Conservation (phyloP, 2,888 invertebrate genomes). For the Platerodrilus igneus region DNA sequence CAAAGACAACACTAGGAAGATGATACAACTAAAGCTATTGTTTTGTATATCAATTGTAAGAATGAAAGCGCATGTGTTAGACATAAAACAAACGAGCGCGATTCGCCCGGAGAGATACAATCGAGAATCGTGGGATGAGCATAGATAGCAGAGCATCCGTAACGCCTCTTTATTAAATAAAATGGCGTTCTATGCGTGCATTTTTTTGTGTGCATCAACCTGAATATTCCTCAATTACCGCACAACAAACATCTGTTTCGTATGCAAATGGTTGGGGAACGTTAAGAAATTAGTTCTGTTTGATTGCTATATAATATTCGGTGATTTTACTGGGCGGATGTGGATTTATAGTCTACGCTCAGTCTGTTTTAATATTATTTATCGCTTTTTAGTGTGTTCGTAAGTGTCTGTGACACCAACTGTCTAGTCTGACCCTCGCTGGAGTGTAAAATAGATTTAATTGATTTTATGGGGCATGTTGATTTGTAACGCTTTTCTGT, state of each 20-base stretch:
- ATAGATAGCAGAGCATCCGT: conserved; percentile 32
- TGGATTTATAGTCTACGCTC: too few species aligned
- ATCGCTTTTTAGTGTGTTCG: too few species aligned
- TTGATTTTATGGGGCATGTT: too few species aligned
- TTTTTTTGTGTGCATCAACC: conserved; percentile 1
- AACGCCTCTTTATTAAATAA: conserved; percentile 25
- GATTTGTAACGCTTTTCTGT: too few species aligned
- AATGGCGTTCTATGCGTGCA: conserved; percentile 21
- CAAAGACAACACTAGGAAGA: too few species aligned
- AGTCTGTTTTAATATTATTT: too few species aligned
- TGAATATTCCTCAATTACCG: not conserved
- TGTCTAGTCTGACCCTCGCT: too few species aligned
- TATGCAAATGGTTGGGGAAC: conserved; percentile 13
- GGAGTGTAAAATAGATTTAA: too few species aligned
- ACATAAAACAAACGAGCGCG: conserved; percentile 12
- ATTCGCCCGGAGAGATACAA: conserved; percentile 29
- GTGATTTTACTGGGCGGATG: conserved; percentile 16
- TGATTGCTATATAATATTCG: conserved; percentile 16
- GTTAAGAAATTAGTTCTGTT: conserved; percentile 19
- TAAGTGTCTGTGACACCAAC: too few species aligned
- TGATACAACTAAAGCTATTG: too few species aligned
- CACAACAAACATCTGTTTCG: conserved; percentile 16
- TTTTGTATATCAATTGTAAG: too few species aligned
- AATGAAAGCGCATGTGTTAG: conserved; percentile 18
- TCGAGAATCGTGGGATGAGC: conserved; percentile 29